Evolutionary conservation across 2,113 vertebrate genomes (phyloP), one percentile per base, ranked within the genome.

Genomic region (Nesogale talazaci): DNA sequence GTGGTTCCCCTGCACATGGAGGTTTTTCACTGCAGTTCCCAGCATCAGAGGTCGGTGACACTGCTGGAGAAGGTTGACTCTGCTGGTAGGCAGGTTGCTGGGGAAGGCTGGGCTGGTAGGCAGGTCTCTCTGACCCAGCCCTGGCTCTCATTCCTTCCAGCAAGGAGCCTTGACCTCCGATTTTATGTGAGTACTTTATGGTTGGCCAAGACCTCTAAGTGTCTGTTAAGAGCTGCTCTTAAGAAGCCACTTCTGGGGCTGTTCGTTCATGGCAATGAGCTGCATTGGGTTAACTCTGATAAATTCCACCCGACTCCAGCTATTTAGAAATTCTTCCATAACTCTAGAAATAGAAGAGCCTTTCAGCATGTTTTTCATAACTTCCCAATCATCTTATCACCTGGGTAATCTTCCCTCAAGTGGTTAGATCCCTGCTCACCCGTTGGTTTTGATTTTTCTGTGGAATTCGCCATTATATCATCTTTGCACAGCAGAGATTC

Each of bases 381-480:
- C 22, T 83, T 89, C 57, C 14, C 34, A 57, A 75, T 52, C 46
- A 52, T 52, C 46, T 5, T 52, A 52, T 52, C 46, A 52, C 14
- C 46, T 12, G 14, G 46, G 46, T 6, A 52, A 52, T 90, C 86
- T 93, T 3, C 57, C 40, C 29, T 86, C 83, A 89, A 69, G 74
- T 89, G 79, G n/a, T 86, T 90, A 85, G 86, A 10, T 57, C 57
- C 3, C 74, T 81, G 65, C 72, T 11, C n/a, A 69, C 83, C 36
- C 40, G 87, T 94, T 76, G 81, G 40, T 85, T 84, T 93, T 82
- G 88, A 83, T 85, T 81, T 94, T 78, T 52, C 92, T 72, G 2
- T 75, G 88, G 91, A 89, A 93, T 92, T 94, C 89, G 89, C 75
- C 46, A 78, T 65, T 59, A 65, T 91, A 92, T 89, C 57, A 57